A percentile compares a stretch with the other conserved stretches of the same genome.
phyloP scores from a whole-genome alignment of 2,888 invertebrate genomes.

The Eutolmus rufibarbis region DNA sequence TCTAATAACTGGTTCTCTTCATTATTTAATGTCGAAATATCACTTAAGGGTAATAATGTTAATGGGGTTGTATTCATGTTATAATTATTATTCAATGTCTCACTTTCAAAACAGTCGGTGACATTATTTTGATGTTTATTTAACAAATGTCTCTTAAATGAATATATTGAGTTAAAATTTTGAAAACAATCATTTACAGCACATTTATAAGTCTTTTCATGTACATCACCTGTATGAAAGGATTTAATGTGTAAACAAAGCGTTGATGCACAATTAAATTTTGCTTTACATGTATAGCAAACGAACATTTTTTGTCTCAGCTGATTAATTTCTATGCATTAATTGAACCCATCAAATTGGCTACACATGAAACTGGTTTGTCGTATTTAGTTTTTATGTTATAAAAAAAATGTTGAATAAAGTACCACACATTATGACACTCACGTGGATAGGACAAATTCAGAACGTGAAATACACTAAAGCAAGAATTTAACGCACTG shows the following conservation, averaged over 20 bases:
- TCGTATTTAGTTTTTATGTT: too few species aligned
- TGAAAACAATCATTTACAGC: neutral
- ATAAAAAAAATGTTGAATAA: too few species aligned
- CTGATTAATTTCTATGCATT: neutral
- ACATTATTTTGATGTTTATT: neutral
- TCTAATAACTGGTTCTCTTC: neutral
- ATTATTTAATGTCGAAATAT: too few species aligned
- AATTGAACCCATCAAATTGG: too few species aligned
- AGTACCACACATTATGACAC: too few species aligned
- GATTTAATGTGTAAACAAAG: neutral
- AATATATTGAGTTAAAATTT: neutral
- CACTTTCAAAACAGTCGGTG: neutral
- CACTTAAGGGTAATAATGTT: too few species aligned
- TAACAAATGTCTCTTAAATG: neutral
- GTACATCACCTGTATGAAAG: neutral
- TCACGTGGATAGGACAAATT: too few species aligned
- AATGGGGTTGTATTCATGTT: too few species aligned
- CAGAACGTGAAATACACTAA: too few species aligned
- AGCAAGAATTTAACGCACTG: too few species aligned
- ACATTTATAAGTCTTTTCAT: neutral
- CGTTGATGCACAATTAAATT: neutral
- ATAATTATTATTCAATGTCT: neutral
- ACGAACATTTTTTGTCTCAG: too few species aligned
- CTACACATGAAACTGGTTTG: too few species aligned
- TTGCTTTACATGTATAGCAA: neutral